Conservation (phyloP, 2,888 invertebrate species). For the Kuschelorhynchus macadamiae region DNA sequence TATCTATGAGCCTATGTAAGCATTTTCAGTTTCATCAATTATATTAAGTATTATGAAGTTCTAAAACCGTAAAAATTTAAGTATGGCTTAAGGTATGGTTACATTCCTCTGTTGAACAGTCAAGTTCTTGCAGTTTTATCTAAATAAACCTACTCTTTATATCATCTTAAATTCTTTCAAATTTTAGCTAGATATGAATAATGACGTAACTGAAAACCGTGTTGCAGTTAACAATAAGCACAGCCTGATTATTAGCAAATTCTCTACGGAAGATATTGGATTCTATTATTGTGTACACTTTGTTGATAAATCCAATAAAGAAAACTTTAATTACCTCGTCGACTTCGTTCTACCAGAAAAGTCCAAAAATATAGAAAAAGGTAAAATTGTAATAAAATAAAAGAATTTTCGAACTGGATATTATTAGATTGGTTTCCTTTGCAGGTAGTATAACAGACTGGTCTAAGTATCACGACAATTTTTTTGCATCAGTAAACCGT, state of each 20-base stretch:
- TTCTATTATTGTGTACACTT: constrained; percentile 70
- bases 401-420: too few species aligned
- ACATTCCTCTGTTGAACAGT: too few species aligned
- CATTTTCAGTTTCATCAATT: too few species aligned
- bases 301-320: constrained; percentile 64
- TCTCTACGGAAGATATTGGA: constrained; percentile 67
- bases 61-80: too few species aligned
- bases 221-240: constrained; percentile 68
- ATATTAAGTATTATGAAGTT: too few species aligned
- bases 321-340: constrained; percentile 70
- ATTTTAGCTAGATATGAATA: constrained; percentile 66
- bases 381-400: constrained; percentile 4
- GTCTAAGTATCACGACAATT: constrained; percentile 69
- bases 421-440: background rate
- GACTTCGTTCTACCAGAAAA: constrained; percentile 66
- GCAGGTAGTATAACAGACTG: constrained; percentile 70
- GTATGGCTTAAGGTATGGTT: too few species aligned
- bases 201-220: constrained; percentile 67
- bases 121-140: too few species aligned
- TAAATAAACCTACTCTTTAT: too few species aligned
- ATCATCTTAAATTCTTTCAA: too few species aligned
- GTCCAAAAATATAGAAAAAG: constrained; percentile 30
- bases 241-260: constrained; percentile 68
- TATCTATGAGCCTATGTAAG: too few species aligned
- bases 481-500: constrained; percentile 69